phyloP scores from a whole-genome alignment of 2,888 invertebrate genomes.

The Drosophila paracracens region DNA sequence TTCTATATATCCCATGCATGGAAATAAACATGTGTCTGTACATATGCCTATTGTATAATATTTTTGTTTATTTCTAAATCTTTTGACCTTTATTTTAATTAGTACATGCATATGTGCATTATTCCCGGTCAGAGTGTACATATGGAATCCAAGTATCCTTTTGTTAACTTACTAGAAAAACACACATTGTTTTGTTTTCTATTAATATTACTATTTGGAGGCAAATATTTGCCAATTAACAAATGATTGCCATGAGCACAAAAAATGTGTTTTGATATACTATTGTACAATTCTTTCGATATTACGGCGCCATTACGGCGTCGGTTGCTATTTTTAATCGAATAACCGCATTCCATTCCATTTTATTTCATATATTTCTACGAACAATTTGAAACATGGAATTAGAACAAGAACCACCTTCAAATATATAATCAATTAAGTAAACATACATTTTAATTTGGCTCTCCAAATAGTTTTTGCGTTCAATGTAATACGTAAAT shows the following conservation, averaged over 20 bases:
- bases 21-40: background rate
- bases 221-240: background rate
- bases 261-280: background rate
- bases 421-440: background rate
- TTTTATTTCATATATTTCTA: background rate
- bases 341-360: background rate
- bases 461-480: background rate
- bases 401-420: background rate
- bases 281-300: background rate
- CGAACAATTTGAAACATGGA: background rate
- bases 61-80: background rate
- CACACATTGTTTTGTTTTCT: background rate
- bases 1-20: background rate
- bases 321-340: background rate
- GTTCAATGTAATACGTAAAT: background rate
- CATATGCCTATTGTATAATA: background rate
- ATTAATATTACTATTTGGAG: background rate
- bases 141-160: background rate
- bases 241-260: background rate
- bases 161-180: background rate
- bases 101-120: slow-evolving; percentile 1
- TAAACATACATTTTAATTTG: background rate
- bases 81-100: slow-evolving; percentile 1
- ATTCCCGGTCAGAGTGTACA: background rate
- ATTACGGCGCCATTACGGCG: slow-evolving; percentile 3